These are phyloP conservation scores for Bibio marci DNA, from an alignment of 2,888 invertebrate species.

Conservation along the genomic window DNA sequence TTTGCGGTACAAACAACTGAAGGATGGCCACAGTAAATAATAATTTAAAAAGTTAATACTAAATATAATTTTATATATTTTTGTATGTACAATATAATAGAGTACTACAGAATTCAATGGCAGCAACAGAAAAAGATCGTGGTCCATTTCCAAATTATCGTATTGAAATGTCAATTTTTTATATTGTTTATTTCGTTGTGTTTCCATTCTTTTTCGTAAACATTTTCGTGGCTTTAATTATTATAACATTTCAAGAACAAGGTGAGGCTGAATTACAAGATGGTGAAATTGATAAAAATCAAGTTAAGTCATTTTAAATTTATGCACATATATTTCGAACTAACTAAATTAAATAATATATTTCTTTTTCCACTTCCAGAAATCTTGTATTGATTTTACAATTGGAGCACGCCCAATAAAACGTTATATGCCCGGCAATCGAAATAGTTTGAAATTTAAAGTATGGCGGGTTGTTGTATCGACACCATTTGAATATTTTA, in stretches of 20 bases:
- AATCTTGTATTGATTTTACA: conserved; percentile 99
- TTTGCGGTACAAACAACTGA: conserved; percentile 99
- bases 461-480: conserved; percentile 98
- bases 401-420: conserved; percentile 96
- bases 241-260: conserved; percentile 99
- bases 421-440: conserved; percentile 98
- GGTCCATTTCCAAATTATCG: conserved; percentile 97
- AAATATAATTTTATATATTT: background rate
- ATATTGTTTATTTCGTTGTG: conserved; percentile 99
- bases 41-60: background rate
- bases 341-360: no score
- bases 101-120: conserved; percentile 98
- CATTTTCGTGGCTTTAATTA: conserved; percentile 99
- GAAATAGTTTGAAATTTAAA: conserved; percentile 93
- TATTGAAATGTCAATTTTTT: conserved; percentile 99
- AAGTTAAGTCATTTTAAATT: conserved; percentile 40
- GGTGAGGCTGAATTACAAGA: conserved; percentile 99
- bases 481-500: conserved; percentile 98
- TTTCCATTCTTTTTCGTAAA: conserved; percentile 99
- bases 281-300: conserved; percentile 99
- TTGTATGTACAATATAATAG: conserved; percentile 33
- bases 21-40: conserved; percentile 91
- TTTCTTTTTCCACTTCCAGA: conserved; percentile 41
- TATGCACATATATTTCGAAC: no score
- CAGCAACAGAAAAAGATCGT: conserved; percentile 90